Conservation (phyloP, 2,888 invertebrate species). For the Allygus modestus region DNA sequence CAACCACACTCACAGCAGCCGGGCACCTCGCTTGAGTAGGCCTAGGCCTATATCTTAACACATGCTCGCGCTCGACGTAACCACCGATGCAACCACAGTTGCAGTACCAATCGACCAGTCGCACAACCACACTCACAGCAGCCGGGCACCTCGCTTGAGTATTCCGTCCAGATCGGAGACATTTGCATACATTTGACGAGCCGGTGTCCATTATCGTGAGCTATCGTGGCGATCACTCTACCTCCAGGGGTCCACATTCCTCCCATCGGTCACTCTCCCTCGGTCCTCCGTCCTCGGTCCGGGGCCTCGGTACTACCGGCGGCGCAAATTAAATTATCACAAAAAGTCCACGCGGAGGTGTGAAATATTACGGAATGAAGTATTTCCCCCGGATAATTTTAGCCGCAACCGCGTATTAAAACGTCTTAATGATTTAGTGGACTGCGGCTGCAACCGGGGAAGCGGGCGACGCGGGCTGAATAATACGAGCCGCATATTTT, state of each 20-base stretch:
- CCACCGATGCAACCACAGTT: too few relatives aligned
- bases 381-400: slow-evolving; percentile 43
- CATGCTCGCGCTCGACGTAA: too few relatives aligned
- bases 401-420: slow-evolving; percentile 43
- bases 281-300: background rate
- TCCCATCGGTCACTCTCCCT: background rate
- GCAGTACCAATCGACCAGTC: too few relatives aligned
- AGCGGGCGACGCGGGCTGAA: slow-evolving; percentile 6
- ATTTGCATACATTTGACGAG: slow-evolving; percentile 30
- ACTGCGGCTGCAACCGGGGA: slow-evolving; percentile 13
- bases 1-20: too few relatives aligned
- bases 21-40: too few relatives aligned
- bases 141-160: background rate
- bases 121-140: too few relatives aligned
- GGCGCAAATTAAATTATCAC: slow-evolving; percentile 50
- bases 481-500: background rate
- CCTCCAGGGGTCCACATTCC: slow-evolving; percentile 20
- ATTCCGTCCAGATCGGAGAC: slow-evolving; percentile 29
- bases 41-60: too few relatives aligned
- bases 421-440: slow-evolving; percentile 21
- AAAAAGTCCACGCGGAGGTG: slow-evolving; percentile 26
- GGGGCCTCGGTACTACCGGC: background rate
- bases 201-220: slow-evolving; percentile 14
- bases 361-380: slow-evolving; percentile 44
- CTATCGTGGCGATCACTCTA: background rate